Base-by-base conservation (phyloP, 1,140 invertebrate species). In the Calliphora vicina region DNA sequence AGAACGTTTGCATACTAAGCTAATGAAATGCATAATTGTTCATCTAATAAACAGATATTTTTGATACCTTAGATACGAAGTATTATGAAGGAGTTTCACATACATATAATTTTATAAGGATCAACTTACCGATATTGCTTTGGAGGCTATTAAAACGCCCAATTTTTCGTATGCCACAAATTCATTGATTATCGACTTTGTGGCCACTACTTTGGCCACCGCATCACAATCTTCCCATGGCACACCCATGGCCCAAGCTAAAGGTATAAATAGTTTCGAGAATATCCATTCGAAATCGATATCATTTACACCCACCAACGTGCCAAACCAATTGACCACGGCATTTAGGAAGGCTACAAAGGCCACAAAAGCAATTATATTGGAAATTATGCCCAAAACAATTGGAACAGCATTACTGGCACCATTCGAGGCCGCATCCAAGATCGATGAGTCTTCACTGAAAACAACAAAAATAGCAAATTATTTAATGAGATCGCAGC, bases 151-250 rank as follows among this genome's bases (percentile, higher is more conserved):
- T 85, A 94, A 93, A 84, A 94, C 91, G 2, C 95, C 94, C 84
- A 98, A 91, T 82, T 94, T 91, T 87, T 96, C 91, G 87, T 97
- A 99, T 0, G 97, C 97, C 0, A 97, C 94, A 89, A 98, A 98
- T 90, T 99, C 97, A 88, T 98, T 99, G 4, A 98, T 93, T 0
- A 97, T 93, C 0, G 95, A 97, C 92, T 99, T 99, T 1, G 97
- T 90, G 1, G 97, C 97, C 78, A 99, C 95, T 10, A 98, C 91
- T 61, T 93, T 92, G 0, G 94, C 97, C 0, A 98, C 96, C 1
- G 93, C 91, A 86, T 96, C 93, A 85, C 95, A 96, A 84, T 97
- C 94, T 0, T 93, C 90, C 92, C 94, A 94, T 0, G 95, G 94
- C 0, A 98, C 95, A 2, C 97, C 93, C 92, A 93, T 93, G n/a